phyloP scores from a whole-genome alignment of 2,888 invertebrate genomes.

The Rutpela maculata region DNA sequence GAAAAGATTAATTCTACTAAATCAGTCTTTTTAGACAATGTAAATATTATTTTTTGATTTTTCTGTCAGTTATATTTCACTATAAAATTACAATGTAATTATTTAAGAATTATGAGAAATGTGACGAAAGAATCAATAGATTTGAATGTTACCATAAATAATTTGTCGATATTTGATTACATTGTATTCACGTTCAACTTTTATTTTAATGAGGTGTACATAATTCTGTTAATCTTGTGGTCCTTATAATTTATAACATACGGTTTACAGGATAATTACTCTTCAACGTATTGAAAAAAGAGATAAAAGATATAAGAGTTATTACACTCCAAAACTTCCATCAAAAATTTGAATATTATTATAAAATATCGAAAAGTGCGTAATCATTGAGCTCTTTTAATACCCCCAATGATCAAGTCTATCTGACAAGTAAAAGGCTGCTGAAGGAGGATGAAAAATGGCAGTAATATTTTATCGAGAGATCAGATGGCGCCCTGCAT shows the following conservation, averaged over 20 bases:
- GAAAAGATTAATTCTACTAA: too few species aligned
- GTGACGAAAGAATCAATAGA: too few species aligned
- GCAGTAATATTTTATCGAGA: conserved; percentile 75
- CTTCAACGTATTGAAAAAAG: background rate
- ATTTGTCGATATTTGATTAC: too few species aligned
- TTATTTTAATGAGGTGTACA: too few species aligned
- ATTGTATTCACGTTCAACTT: too few species aligned
- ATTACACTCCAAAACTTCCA: conserved; percentile 49
- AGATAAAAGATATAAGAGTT: conserved; percentile 16
- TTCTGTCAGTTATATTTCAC: too few species aligned
- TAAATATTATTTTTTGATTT: too few species aligned
- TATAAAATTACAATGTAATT: too few species aligned
- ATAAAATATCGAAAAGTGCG: conserved; percentile 65
- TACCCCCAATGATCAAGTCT: conserved; percentile 72
- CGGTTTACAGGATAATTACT: background rate
- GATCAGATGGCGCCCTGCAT: conserved; percentile 75
- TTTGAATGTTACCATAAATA: too few species aligned
- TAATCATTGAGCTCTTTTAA: conserved; percentile 69
- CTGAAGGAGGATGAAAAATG: conserved; percentile 74
- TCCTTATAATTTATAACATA: background rate
- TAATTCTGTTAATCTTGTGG: too few species aligned
- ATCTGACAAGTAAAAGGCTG: conserved; percentile 73
- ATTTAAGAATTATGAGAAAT: too few species aligned
- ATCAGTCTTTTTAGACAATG: too few species aligned
- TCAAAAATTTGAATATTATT: conserved; percentile 55